Base-by-base conservation (phyloP, 2,888 invertebrate species). In the Chirona hameri region DNA sequence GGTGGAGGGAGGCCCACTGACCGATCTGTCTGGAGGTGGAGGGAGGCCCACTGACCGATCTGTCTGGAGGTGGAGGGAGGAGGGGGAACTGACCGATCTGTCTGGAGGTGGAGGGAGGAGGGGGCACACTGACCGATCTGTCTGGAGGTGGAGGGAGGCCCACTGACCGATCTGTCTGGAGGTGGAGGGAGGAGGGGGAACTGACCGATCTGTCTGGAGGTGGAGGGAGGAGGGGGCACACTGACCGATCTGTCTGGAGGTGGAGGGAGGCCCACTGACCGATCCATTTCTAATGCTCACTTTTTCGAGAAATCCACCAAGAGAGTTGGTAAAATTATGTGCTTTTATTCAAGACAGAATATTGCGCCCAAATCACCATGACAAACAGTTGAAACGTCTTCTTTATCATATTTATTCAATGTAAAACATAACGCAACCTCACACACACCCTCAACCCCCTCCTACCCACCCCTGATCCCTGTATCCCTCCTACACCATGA, bases 31-130 rank as follows among this genome's bases (percentile, higher is more conserved):
- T 83, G 29, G 83, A 83, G 12, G 83, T 81, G 52, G 80, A 81
- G 39, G 83, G 18, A 7, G n/a, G n/a, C 1, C 24, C 7, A 60
- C 60, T 18, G 24, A 60, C 60, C 24, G 24, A 60, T 82, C 82
- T 81, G 84, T 83, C 81, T 84, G 82, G 83, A 84, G 80, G 83
- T 83, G n/a, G 82, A 84, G 4, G 83, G 81, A 14, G n/a, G n/a
- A n/a, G n/a, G 82, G 81, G 82, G 82, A 79, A 18, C 83, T 82
- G 48, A 83, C 84, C 52, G 81, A 83, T 55, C 84, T 83, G 24
- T 76, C 72, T n/a, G 83, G 82, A 21, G 83, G 79, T 52, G n/a
- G n/a, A n/a, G n/a, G 81, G 72, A 69, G 46, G 79, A n/a, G 81
- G 81, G 18, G 82, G n/a, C n/a, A n/a, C 39, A 39, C 65, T 83